These are phyloP conservation scores for Eurytoma californica DNA, from an alignment of 2,888 invertebrate genomes.

Conservation along the genomic window DNA sequence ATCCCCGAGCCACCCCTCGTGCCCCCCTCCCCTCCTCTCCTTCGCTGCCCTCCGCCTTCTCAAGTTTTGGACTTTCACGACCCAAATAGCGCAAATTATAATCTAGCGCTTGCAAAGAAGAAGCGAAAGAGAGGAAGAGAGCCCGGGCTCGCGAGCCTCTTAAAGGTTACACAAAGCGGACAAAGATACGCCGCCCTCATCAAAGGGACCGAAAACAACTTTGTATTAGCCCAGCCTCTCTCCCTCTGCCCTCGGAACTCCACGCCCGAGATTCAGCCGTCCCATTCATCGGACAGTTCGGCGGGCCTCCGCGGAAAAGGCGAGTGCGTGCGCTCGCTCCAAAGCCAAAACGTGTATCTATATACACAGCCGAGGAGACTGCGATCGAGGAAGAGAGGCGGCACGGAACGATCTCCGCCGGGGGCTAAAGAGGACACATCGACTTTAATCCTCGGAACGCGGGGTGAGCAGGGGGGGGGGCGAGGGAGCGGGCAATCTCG, in stretches of 20 bases:
- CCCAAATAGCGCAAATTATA: slow-evolving; percentile 18
- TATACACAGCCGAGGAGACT: not conserved
- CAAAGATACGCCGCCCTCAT: slow-evolving; percentile 25
- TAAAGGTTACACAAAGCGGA: not conserved
- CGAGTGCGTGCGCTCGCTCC: not conserved
- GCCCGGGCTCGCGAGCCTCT: not conserved
- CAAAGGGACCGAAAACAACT: slow-evolving; percentile 41
- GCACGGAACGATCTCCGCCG: not conserved
- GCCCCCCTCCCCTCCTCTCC: not conserved
- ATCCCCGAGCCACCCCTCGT: no score
- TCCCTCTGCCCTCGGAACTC: not conserved
- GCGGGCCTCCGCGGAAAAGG: slow-evolving; percentile 10
- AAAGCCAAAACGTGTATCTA: slow-evolving; percentile 10
- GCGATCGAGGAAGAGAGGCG: not conserved
- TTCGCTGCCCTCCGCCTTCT: slow-evolving; percentile 50
- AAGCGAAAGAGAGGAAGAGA: slow-evolving; percentile 2
- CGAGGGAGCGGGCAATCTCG: slow-evolving; percentile 65
- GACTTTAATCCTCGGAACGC: slow-evolving; percentile 67
- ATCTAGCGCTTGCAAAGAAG: not conserved
- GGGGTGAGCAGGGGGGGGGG: slow-evolving; percentile 37
- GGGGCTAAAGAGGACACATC: slow-evolving; percentile 69
- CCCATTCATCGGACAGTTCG: slow-evolving; percentile 18
- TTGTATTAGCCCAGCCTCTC: slow-evolving; percentile 1
- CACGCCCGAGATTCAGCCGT: slow-evolving; percentile 3
- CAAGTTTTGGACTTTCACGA: slow-evolving; percentile 21